These are phyloP conservation scores for Semotilus atromaculatus DNA, from an alignment of 2,797 vertebrate genomes.

Conservation along the genomic window DNA sequence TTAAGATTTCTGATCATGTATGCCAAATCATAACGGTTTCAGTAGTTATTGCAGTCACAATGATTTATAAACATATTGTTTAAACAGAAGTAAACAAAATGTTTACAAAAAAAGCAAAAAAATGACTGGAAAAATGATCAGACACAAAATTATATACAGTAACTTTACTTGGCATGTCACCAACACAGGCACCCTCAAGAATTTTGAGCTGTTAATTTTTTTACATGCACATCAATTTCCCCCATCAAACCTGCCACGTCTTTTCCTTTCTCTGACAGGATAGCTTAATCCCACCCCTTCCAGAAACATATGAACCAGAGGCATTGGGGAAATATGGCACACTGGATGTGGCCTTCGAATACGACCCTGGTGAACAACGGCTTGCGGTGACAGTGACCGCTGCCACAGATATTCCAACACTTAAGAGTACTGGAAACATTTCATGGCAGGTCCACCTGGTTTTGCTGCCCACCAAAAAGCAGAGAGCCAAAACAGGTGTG, in stretches of 20 bases:
- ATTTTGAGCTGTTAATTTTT: slow-evolving; percentile 3
- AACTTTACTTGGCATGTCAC: background rate
- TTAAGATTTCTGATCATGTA: background rate
- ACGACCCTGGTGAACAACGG: slow-evolving; percentile 93
- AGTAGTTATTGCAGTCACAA: background rate
- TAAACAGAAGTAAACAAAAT: too few relatives aligned
- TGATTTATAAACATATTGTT: too few relatives aligned
- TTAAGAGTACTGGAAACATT: slow-evolving; percentile 93
- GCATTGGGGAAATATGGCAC: slow-evolving; percentile 94
- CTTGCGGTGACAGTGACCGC: slow-evolving; percentile 97
- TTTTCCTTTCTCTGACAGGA: slow-evolving; percentile 64
- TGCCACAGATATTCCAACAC: slow-evolving; percentile 93
- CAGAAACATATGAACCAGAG: slow-evolving; percentile 92
- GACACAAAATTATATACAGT: background rate
- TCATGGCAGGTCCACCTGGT: slow-evolving; percentile 98
- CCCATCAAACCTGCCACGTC: slow-evolving; percentile 67
- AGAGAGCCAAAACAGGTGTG: slow-evolving; percentile 94
- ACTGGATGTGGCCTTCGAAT: slow-evolving; percentile 97
- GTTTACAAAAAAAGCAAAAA: too few relatives aligned
- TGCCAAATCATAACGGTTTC: background rate
- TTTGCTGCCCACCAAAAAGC: slow-evolving; percentile 95
- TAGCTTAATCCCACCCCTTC: slow-evolving; percentile 87
- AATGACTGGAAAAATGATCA: background rate
- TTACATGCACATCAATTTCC: slow-evolving; percentile 1
- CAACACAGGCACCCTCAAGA: slow-evolving; percentile 35